These are phyloP conservation scores for Smutsia gigantea DNA, from an alignment of 2,797 vertebrate genomes.

Conservation along the genomic window DNA sequence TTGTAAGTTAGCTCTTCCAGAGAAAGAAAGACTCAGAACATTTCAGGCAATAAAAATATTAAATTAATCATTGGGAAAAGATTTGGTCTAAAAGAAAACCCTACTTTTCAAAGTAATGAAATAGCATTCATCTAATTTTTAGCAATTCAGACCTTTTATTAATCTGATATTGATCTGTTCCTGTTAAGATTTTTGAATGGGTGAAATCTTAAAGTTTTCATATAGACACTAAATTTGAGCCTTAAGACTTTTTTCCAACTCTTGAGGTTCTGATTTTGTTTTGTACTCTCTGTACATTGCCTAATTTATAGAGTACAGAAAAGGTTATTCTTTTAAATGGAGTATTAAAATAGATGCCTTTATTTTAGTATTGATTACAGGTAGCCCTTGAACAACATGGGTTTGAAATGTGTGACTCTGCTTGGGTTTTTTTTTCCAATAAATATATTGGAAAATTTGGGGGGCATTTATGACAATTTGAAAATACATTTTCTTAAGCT, in stretches of 20 bases:
- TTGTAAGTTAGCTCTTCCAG: neutral
- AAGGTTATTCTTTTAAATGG: neutral
- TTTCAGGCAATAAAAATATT: slow-evolving; percentile 32
- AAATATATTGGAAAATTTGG: no score
- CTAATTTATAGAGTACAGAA: neutral
- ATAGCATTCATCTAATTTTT: neutral
- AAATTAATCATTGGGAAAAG: neutral
- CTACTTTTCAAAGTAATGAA: slow-evolving; percentile 26
- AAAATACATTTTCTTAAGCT: no score
- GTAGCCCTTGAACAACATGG: no score
- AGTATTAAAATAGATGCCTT: neutral
- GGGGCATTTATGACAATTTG: no score
- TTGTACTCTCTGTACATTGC: neutral
- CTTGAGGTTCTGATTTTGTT: slow-evolving; percentile 1
- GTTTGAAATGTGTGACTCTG: no score
- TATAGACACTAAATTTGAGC: neutral
- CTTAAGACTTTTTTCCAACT: neutral
- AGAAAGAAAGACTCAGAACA: neutral
- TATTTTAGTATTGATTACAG: neutral
- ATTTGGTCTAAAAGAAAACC: slow-evolving; percentile 14
- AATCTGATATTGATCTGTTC: slow-evolving; percentile 8
- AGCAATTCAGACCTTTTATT: slow-evolving; percentile 33
- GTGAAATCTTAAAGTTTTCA: slow-evolving; percentile 2
- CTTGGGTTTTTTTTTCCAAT: no score
- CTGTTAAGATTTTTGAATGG: neutral